Evolutionary conservation across 2,888 invertebrate species (phyloP), one percentile per base, ranked within the genome.

Genomic region (Muschampia plurimacula): DNA sequence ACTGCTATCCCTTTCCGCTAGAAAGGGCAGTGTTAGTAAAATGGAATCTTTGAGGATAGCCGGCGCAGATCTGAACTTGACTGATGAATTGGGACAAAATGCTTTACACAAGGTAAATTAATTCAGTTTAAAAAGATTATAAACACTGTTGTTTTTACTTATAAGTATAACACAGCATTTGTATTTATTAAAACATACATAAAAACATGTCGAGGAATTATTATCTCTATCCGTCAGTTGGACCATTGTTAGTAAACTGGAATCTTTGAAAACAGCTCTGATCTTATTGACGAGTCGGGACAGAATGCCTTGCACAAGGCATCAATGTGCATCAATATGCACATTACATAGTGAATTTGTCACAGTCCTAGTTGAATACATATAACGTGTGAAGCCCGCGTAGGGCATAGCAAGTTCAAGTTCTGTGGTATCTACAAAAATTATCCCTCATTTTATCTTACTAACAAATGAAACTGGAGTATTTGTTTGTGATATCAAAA

Each of bases 1-100:
- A 77, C 95, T 96, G 79, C 88, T 98, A 69, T 97, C 97, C 7
- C 81, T 93, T 0, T 96, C 97, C 0, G 96, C 97, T 0, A 95
- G 96, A 2, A 91, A 91, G 10, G 96, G 96, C 0, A 93, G 95
- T 10, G 69, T 95, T 1, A 84, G 83, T 4, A 95, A 96, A 28
- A 83, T 97, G 12, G 88, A 95, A 73, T 96, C 97, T 0, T 95
- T 96, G 79, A 88, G 92, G 44, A 76, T 95, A n/a, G 97, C 97
- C 0, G 97, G 97, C 0, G 97, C 96, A 0, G 95, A 96, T 86
- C 83, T 97, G 0, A 94, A 95, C 2, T 92, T 95, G 49, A 76
- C 87, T 0, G 97, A 97, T 84, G 92, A 95, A 6, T 94, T 96
- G 2, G 95, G 95, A 5, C 95, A 97, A 70, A 96, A 97, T 0